These are phyloP conservation scores for Globia sparganii DNA, from an alignment of 2,888 invertebrate genomes.

Conservation along the genomic window DNA sequence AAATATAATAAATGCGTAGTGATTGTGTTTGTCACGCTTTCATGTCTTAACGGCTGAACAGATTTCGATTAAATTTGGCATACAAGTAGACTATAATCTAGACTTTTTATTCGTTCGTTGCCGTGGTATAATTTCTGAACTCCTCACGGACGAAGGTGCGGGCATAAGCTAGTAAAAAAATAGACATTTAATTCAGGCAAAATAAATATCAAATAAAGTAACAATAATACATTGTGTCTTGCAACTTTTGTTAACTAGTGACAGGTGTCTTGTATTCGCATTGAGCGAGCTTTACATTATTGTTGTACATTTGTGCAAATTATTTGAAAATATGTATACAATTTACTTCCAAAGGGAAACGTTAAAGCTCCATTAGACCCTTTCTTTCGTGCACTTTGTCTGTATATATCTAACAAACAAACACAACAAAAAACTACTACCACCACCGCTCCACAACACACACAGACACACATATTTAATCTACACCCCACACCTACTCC, in stretches of 20 bases:
- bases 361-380: too few relatives aligned
- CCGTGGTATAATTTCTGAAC: background rate
- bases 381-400: background rate
- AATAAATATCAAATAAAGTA: background rate
- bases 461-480: too few relatives aligned
- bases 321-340: background rate
- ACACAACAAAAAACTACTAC: too few relatives aligned
- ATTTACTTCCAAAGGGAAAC: background rate
- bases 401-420: background rate
- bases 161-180: background rate
- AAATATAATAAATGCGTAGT: too few relatives aligned
- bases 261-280: background rate
- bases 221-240: background rate
- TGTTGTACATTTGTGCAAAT: background rate
- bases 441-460: too few relatives aligned
- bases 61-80: background rate
- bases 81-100: background rate
- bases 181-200: background rate
- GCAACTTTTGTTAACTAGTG: background rate
- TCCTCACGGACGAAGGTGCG: background rate
- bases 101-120: background rate
- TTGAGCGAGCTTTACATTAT: background rate
- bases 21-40: background rate
- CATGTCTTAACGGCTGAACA: background rate
- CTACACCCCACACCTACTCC: background rate